A percentile compares a stretch with the other conserved stretches of the same genome.
These are phyloP conservation scores for Mirza zaza DNA, from an alignment of 2,113 vertebrate species.

Conservation along the genomic window DNA sequence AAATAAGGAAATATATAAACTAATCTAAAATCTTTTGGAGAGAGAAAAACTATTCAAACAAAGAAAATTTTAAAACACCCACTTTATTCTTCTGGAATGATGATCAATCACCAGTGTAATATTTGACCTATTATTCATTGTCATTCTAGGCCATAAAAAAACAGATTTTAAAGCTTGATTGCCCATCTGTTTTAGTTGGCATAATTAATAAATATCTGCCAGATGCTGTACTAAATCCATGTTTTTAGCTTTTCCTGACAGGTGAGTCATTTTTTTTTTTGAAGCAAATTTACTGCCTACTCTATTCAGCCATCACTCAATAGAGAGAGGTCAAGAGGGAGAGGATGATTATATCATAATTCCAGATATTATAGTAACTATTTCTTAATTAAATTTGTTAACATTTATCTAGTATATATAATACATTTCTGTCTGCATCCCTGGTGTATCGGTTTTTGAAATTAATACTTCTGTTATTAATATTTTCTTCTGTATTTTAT, in stretches of 20 bases:
- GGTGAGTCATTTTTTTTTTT: background rate
- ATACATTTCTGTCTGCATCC: background rate
- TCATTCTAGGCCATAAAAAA: constrained; percentile 35
- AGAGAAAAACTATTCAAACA: background rate
- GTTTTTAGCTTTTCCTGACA: constrained; percentile 37
- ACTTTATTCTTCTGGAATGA: background rate
- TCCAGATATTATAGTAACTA: background rate
- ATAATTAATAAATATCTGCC: constrained; percentile 54
- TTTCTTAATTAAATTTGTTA: background rate
- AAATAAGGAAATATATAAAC: background rate
- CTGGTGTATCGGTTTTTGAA: background rate
- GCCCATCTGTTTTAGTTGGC: constrained; percentile 37
- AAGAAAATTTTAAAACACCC: background rate
- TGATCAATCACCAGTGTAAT: background rate
- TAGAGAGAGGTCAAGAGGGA: background rate
- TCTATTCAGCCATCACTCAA: background rate
- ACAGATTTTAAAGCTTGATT: constrained; percentile 54
- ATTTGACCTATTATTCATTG: constrained; percentile 49
- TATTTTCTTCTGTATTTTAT: background rate
- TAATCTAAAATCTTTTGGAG: background rate
- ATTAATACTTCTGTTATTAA: background rate
- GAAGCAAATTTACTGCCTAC: background rate
- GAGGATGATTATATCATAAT: background rate
- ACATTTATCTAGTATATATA: background rate
- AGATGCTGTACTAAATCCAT: constrained; percentile 45